Evolutionary conservation across 37 sponge, comb jelly and placozoan species (phyloP), one percentile per base, ranked within the genome.

Genomic region (Lycopodina hypogea): DNA sequence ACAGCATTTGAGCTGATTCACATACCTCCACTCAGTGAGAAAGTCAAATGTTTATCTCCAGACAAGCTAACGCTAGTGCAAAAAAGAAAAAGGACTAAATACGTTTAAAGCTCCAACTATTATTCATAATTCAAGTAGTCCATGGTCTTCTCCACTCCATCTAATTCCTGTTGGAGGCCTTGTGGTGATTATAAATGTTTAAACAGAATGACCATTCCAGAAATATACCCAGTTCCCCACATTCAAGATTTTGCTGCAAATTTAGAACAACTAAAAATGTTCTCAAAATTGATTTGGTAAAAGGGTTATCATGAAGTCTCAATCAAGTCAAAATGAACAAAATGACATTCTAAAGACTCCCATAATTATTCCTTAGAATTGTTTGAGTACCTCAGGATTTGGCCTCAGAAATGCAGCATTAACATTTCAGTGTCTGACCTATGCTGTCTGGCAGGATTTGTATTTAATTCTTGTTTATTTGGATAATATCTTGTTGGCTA

Each of bases 141-240:
- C n/a, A n/a, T 86, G 90, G 30, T n/a, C 90, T 35, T 86, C 86
- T 14, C 90, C n/a, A 0, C 69, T 86, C n/a, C 84, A 89, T 75
- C 79, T 89, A 84, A 84, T 83, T 21, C 84, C 89, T 23, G 83
- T 83, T 68, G 68, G 68, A n/a, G n/a, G n/a, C n/a, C n/a, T 64
- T 34, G 69, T 34, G 23, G 79, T 55, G 83, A 87, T 87, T 55
- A 84, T 71, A 79, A 80, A 2, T 78, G 87, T 22, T 71, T 91
- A 29, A 91, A 91, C 84, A 71, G 42, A 24, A 40, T 48, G 38
- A 58, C 62, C 3, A n/a, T n/a, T n/a, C 81, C 87, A 7, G 92
- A 90, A 41, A 33, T 83, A 8, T 90, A 90, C 50, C 90, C 86
- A 15, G 71, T 90, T 33, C 86, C 90, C 0, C 90, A 90, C 51